Base-by-base conservation (phyloP, 92 coral and sea anemone species). In the Epizoanthus ramosus region DNA sequence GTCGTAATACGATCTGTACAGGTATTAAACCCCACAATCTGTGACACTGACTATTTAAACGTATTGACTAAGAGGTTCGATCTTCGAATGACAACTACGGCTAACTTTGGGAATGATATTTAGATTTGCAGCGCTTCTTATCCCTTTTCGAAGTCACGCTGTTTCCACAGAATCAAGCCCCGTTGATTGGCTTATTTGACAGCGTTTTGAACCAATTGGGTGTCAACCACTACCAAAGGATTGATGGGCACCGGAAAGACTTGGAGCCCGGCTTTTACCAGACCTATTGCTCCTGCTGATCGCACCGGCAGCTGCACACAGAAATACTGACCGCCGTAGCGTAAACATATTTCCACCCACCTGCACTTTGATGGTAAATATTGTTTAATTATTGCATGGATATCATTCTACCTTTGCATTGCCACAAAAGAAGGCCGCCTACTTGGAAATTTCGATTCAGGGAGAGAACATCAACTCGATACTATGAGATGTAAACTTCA, bases 321-420 rank as follows among this genome's bases (percentile, higher is more conserved):
- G 10, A 25, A 54, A 75, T 21, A 75, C 21, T 18, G 54, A 52
- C 47, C 80, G 23, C 64, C 33, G 21, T 13, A 50, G 3, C 13
- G 47, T 75, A 75, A 57, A 75, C 80, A 75, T 33, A 18, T 17
- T 1, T 4, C 31, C 43, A 12, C 17, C 56, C 80, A 75, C 80
- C 80, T 75, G 80, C 80, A 25, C n/a, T 75, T 53, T 57, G 35
- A 33, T 15, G 22, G 80, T 75, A 58, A 75, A 75, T 75, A 75
- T 56, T 75, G 68, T 57, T 74, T 33, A 25, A 74, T 21, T 57
- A 23, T 74, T 23, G 13, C 47, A 54, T 25, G 64, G 37, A 28
- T 18, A 31, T 23, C 68, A 75, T 35, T 57, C 41, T 35, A 3
- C 24, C 67, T 57, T 17, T 18, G 21, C 33, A 69, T 17, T n/a